Conservation (phyloP, 2,113 vertebrate species). For the Choloepus hoffmanni region DNA sequence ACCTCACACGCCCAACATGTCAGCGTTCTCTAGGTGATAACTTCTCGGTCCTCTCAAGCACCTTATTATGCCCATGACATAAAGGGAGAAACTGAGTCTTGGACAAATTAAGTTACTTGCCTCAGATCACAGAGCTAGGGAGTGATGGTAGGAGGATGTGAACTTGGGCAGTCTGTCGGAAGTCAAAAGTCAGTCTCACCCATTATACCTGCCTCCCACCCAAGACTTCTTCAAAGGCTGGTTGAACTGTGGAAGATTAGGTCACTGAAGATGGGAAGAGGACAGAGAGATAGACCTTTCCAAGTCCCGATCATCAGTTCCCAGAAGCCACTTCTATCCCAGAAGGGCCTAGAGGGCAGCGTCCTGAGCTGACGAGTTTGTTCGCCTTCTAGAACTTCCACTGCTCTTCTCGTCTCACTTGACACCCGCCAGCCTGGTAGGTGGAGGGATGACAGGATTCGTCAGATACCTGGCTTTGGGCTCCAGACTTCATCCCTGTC, state of each 20-base stretch:
- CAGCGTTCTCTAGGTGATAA: background rate
- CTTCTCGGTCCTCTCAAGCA: background rate
- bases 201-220: background rate
- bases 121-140: background rate
- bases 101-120: background rate
- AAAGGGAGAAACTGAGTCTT: background rate
- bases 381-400: background rate
- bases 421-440: background rate
- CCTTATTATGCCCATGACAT: background rate
- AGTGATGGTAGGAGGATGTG: background rate
- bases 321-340: background rate
- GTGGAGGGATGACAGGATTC: background rate
- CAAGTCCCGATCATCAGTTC: background rate
- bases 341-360: background rate
- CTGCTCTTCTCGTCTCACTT: background rate
- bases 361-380: background rate
- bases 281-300: background rate
- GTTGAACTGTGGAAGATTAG: background rate
- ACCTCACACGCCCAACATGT: rapidly evolving
- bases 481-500: background rate
- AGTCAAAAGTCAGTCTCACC: background rate
- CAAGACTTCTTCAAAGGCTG: background rate
- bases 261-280: background rate
- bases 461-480: background rate
- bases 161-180: background rate